Conservation (phyloP, 2,113 vertebrate species). For the Zapus hudsonius region DNA sequence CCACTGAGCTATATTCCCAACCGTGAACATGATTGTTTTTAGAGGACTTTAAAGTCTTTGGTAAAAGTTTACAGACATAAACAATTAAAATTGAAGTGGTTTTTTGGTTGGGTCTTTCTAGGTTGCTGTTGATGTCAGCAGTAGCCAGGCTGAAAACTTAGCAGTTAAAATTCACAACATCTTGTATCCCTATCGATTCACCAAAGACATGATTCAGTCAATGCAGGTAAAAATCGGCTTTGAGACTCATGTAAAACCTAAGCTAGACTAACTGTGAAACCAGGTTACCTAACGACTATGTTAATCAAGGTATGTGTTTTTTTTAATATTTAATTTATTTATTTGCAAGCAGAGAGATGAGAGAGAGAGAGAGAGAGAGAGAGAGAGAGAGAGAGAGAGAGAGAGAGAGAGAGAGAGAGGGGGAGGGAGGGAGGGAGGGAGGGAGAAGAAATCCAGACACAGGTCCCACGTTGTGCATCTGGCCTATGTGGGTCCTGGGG, state of each 20-base stretch:
- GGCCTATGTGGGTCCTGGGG: too few species aligned
- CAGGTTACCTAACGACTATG: background rate
- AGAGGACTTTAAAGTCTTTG: conserved; percentile 45
- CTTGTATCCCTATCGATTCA: conserved; percentile 96
- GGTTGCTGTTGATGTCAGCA: conserved; percentile 94
- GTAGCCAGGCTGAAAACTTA: conserved; percentile 88
- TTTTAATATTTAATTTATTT: too few species aligned
- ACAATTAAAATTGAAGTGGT: conserved; percentile 27
- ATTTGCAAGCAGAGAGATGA: too few species aligned
- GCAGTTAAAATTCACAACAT: conserved; percentile 97
- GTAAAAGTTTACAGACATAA: conserved; percentile 34
- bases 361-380: background rate
- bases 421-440: too few species aligned
- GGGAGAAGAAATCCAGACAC: too few species aligned
- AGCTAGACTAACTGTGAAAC: conserved; percentile 1
- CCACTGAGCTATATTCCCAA: too few species aligned
- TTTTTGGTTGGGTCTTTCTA: conserved; percentile 77
- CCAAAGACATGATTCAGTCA: conserved; percentile 96
- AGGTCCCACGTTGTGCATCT: too few species aligned
- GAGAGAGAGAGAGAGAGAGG: too few species aligned
- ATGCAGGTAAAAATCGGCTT: conserved; percentile 90
- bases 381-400: too few species aligned
- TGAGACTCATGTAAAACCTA: background rate
- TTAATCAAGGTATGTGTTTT: background rate
- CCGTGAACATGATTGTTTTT: conserved; percentile 15